Evolutionary conservation across 2,888 invertebrate genomes (phyloP).

Genomic region (Augochlorella aurata): DNA sequence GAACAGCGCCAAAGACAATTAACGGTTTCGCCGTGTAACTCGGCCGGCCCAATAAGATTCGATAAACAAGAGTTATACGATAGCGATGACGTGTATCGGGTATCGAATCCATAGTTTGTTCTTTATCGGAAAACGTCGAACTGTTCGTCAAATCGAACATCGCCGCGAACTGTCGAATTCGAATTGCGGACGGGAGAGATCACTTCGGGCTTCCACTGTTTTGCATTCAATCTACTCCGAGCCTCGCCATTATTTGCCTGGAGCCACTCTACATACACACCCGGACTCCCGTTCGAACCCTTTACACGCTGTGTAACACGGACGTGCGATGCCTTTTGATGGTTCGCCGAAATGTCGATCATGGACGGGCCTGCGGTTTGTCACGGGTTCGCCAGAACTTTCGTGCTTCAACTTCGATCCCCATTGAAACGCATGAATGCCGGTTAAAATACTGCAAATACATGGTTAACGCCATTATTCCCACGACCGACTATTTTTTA

Average conservation of each 20-base stretch:
- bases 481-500: neutral
- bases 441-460: slow-evolving; percentile 5
- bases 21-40: neutral
- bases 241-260: slow-evolving; percentile 48
- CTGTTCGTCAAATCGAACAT: slow-evolving; percentile 22
- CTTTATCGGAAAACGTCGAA: neutral
- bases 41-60: neutral
- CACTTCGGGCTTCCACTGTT: slow-evolving; percentile 43
- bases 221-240: slow-evolving; percentile 51
- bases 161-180: slow-evolving; percentile 36
- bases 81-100: neutral
- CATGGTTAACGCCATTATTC: neutral
- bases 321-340: slow-evolving; percentile 40
- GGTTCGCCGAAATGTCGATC: slow-evolving; percentile 41
- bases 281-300: slow-evolving; percentile 8
- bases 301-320: slow-evolving; percentile 23
- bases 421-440: neutral
- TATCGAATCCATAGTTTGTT: neutral
- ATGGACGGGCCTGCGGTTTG: slow-evolving; percentile 36
- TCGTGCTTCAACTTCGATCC: slow-evolving; percentile 16
- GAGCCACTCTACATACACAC: slow-evolving; percentile 18
- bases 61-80: neutral
- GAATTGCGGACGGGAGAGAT: slow-evolving; percentile 29
- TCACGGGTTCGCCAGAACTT: slow-evolving; percentile 25
- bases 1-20: neutral